Conservation (phyloP, 2,797 vertebrate species). For the Helarctos malayanus region DNA sequence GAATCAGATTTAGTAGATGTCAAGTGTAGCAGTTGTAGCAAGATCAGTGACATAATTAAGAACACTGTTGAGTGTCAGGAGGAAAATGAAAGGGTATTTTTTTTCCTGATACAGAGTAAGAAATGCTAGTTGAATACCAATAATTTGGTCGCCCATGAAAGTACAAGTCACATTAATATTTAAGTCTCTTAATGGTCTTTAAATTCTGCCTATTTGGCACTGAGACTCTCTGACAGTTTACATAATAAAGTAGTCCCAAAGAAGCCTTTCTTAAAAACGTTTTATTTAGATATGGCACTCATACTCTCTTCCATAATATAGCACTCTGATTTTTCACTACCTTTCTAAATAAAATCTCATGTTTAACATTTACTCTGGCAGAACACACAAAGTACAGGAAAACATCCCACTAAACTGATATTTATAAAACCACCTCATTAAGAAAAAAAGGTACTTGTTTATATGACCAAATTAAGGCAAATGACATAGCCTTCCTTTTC, state of each 20-base stretch:
- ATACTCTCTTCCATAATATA: background rate
- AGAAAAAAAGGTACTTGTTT: background rate
- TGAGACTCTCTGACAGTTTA: slow-evolving; percentile 58
- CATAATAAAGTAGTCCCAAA: slow-evolving; percentile 60
- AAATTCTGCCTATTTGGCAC: slow-evolving; percentile 80
- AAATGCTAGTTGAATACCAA: slow-evolving; percentile 80
- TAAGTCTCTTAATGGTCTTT: slow-evolving; percentile 81
- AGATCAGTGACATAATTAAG: slow-evolving; percentile 87
- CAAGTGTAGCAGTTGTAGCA: slow-evolving; percentile 83
- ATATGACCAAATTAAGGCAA: slow-evolving; percentile 25
- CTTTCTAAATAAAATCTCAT: slow-evolving; percentile 59
- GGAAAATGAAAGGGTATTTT: slow-evolving; percentile 67
- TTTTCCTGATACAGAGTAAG: slow-evolving; percentile 80
- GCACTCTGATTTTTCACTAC: slow-evolving; percentile 22
- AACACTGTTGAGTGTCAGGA: slow-evolving; percentile 78
- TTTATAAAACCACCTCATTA: slow-evolving; percentile 44
- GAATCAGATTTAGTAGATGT: slow-evolving; percentile 88
- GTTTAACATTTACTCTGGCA: slow-evolving; percentile 36
- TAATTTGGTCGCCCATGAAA: slow-evolving; percentile 78
- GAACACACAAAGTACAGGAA: slow-evolving; percentile 30
- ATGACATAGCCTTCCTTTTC: background rate
- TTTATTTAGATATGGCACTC: slow-evolving; percentile 35
- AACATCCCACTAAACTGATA: slow-evolving; percentile 4
- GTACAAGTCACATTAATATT: slow-evolving; percentile 80
- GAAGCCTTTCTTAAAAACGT: slow-evolving; percentile 56